phyloP scores from a whole-genome alignment of 2,113 vertebrate species.

The Phocoena sinus region DNA sequence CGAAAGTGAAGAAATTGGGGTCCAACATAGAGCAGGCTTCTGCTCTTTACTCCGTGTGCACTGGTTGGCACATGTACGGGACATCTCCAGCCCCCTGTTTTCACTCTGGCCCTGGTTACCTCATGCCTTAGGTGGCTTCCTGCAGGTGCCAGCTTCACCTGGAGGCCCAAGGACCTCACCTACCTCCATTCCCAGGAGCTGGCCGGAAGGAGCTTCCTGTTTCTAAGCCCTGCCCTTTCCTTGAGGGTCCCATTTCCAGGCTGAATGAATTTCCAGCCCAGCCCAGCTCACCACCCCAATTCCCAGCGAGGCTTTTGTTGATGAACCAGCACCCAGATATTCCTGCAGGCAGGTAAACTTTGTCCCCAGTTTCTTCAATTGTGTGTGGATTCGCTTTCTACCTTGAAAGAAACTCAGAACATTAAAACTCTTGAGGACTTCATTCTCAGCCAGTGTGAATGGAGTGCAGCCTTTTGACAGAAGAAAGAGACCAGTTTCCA shows the following conservation, averaged over 20 bases:
- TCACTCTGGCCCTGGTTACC: not conserved
- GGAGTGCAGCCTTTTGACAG: not conserved
- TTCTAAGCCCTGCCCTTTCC: not conserved
- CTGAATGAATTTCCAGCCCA: not conserved
- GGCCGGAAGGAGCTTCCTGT: not conserved
- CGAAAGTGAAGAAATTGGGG: not conserved
- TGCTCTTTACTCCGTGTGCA: not conserved
- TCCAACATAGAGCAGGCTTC: not conserved
- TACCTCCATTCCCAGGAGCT: not conserved
- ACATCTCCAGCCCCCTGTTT: not conserved
- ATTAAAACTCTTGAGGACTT: not conserved
- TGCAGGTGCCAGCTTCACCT: not conserved
- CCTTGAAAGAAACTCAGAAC: not conserved
- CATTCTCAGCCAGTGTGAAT: not conserved
- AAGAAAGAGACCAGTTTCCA: not conserved
- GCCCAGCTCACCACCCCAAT: not conserved
- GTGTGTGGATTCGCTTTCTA: not conserved
- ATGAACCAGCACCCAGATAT: not conserved
- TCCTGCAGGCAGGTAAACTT: not conserved
- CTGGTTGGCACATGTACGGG: not conserved
- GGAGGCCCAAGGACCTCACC: not conserved
- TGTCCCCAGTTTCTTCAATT: not conserved
- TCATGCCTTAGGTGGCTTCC: not conserved
- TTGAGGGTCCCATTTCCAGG: not conserved
- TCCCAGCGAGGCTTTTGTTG: not conserved